phyloP scores from a whole-genome alignment of 2,888 invertebrate species.

The Apeira syringaria region DNA sequence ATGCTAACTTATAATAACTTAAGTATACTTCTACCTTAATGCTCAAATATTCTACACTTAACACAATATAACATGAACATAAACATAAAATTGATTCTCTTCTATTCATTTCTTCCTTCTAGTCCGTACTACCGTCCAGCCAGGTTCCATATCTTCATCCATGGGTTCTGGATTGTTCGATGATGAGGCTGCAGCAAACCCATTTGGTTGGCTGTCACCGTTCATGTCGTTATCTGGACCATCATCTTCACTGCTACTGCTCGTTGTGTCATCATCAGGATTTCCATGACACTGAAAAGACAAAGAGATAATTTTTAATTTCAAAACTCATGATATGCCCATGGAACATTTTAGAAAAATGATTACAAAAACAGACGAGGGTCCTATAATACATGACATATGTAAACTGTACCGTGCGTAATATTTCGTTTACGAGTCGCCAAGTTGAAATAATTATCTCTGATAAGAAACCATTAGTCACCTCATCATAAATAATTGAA shows the following conservation, averaged over 20 bases:
- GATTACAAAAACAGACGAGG: no score
- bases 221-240: slow-evolving; percentile 41
- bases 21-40: neutral
- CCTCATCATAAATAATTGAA: no score
- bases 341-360: no score
- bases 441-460: no score
- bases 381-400: no score
- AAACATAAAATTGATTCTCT: slow-evolving; percentile 4
- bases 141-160: slow-evolving; percentile 83
- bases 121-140: slow-evolving; percentile 86
- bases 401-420: no score
- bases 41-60: neutral
- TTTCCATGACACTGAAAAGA: slow-evolving; percentile 68
- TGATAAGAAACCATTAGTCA: no score
- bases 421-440: no score
- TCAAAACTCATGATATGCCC: no score
- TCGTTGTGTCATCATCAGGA: slow-evolving; percentile 74
- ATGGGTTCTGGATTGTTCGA: slow-evolving; percentile 60
- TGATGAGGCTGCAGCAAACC: slow-evolving; percentile 32
- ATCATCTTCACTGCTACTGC: slow-evolving; percentile 66
- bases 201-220: slow-evolving; percentile 25
- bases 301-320: no score
- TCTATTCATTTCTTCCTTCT: slow-evolving; percentile 73
- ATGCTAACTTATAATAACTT: no score
- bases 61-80: neutral